Percentiles rank a stretch among this genome's conserved stretches.
Conservation (phyloP, 1,140 invertebrate genomes). For the Bradynema listronoti region DNA sequence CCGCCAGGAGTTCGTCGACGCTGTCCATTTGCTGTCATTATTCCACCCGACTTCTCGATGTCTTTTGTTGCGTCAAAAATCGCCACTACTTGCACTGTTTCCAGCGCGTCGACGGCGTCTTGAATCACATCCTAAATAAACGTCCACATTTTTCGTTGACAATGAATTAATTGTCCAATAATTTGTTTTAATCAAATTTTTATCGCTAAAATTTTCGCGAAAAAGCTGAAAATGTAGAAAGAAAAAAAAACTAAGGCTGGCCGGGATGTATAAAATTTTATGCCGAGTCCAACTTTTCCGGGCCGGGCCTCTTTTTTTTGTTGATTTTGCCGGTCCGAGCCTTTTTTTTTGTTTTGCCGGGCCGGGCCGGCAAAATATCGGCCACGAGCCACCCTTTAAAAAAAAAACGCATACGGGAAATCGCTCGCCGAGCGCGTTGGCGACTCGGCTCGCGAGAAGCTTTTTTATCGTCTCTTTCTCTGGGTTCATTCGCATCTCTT, state of each 20-base stretch:
- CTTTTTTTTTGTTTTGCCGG: too few relatives aligned
- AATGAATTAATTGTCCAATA: not conserved
- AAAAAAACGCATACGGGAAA: conserved; percentile 13
- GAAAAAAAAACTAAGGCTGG: too few relatives aligned
- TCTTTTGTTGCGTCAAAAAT: conserved; percentile 25
- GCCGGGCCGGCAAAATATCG: too few relatives aligned
- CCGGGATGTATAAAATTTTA: too few relatives aligned
- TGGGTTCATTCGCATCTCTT: not conserved
- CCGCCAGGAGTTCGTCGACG: conserved; percentile 31
- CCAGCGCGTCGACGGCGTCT: conserved; percentile 15
- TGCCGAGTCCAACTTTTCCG: too few relatives aligned
- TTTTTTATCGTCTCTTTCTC: not conserved
- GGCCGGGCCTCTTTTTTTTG: too few relatives aligned
- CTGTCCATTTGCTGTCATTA: conserved; percentile 25
- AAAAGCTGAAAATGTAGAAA: too few relatives aligned
- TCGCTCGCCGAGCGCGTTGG: conserved; percentile 26
- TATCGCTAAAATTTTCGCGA: too few relatives aligned
- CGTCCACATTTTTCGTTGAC: conserved; percentile 9
- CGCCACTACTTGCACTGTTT: conserved; percentile 6
- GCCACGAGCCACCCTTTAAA: too few relatives aligned
- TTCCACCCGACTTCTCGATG: conserved; percentile 33
- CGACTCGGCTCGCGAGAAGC: too few relatives aligned
- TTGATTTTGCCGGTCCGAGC: too few relatives aligned
- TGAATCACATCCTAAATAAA: conserved; percentile 27
- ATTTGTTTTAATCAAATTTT: too few relatives aligned